A percentile compares a stretch with the other conserved stretches of the same genome.
Conservation (phyloP, 2,888 invertebrate species). For the Drosophila mimica region DNA sequence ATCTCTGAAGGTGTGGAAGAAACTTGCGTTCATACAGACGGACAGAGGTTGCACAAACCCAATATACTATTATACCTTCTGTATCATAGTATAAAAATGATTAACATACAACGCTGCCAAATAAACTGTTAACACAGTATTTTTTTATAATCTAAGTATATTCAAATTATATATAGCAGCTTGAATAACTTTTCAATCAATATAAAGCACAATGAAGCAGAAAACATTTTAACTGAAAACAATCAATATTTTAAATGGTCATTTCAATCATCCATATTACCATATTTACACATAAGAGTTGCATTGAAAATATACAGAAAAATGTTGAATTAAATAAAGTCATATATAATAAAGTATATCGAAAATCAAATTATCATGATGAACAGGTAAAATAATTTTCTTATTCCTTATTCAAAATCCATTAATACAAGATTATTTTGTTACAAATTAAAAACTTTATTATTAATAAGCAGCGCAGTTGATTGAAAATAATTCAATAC, state of each 20-base stretch:
- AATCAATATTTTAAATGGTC: not conserved
- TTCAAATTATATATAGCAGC: not conserved
- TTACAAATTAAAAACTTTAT: not conserved
- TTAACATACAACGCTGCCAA: not conserved
- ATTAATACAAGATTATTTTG: not conserved
- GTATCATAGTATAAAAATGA: not conserved
- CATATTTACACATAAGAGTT: not conserved
- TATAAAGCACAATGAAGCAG: not conserved
- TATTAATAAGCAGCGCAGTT: not conserved
- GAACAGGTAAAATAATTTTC: not conserved
- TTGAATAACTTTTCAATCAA: not conserved
- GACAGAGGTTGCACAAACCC: too few relatives aligned
- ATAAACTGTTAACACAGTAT: not conserved
- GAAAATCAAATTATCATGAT: not conserved
- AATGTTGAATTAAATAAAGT: not conserved
- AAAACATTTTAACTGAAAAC: not conserved
- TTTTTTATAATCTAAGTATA: not conserved
- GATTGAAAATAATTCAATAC: not conserved
- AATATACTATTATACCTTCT: too few relatives aligned
- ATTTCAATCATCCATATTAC: rapidly evolving
- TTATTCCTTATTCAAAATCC: not conserved
- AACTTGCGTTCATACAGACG: too few relatives aligned
- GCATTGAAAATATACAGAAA: not conserved
- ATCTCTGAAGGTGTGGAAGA: too few relatives aligned
- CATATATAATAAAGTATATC: not conserved